Conservation (phyloP, 2,113 vertebrate genomes). For the Panthera tigris region DNA sequence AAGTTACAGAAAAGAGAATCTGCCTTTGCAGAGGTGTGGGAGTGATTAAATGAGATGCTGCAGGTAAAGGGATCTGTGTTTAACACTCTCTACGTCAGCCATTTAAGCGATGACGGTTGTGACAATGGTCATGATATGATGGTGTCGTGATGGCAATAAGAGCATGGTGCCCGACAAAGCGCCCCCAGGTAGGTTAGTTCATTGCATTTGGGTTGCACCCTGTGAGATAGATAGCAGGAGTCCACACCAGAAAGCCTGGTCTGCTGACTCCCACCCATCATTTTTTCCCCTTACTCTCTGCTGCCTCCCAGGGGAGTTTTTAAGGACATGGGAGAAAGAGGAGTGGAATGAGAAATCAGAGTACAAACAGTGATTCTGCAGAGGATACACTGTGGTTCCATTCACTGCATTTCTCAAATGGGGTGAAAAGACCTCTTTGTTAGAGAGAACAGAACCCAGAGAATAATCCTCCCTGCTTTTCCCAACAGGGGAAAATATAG, state of each 20-base stretch:
- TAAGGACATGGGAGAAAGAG: neutral
- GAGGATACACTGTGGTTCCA: neutral
- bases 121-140: neutral
- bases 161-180: neutral
- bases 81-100: neutral
- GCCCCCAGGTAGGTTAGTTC: neutral
- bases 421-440: conserved; percentile 49
- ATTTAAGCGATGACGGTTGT: neutral
- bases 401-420: conserved; percentile 6
- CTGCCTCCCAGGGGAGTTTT: neutral
- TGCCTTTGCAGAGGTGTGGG: neutral
- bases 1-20: neutral
- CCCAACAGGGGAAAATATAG: neutral
- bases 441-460: conserved; percentile 21
- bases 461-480: neutral
- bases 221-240: neutral
- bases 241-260: neutral
- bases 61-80: neutral
- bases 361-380: neutral
- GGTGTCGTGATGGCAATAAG: neutral
- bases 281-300: neutral
- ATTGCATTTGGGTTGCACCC: neutral
- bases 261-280: neutral
- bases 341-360: neutral
- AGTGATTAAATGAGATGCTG: neutral